Percentiles rank a stretch among this genome's conserved stretches.
These are phyloP conservation scores for Ahaetulla prasina DNA, from an alignment of 2,113 vertebrate genomes.

Conservation along the genomic window DNA sequence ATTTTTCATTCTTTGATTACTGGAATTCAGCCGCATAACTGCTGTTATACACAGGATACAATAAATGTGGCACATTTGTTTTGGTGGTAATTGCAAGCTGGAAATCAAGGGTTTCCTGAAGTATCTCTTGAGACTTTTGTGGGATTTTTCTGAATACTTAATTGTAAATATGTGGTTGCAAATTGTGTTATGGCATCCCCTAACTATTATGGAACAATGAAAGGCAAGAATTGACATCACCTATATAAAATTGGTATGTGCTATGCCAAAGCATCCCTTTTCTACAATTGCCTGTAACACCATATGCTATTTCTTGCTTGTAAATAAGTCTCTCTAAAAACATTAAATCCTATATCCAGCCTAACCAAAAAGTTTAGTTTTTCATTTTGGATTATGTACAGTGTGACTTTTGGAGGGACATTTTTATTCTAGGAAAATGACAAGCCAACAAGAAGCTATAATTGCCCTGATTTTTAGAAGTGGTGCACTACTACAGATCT, in stretches of 20 bases:
- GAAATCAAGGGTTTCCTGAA: constrained; percentile 56
- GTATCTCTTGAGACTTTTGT: constrained; percentile 31
- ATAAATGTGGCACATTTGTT: constrained; percentile 24
- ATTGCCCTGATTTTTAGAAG: constrained; percentile 91
- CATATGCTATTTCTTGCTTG: constrained; percentile 32
- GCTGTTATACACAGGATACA: background rate
- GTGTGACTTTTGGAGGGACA: constrained; percentile 59
- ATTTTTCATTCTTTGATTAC: constrained; percentile 17
- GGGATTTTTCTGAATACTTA: constrained; percentile 52
- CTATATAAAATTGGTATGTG: constrained; percentile 24
- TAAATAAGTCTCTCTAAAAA: constrained; percentile 56
- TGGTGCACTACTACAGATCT: constrained; percentile 84
- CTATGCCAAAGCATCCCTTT: constrained; percentile 21
- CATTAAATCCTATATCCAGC: constrained; percentile 27
- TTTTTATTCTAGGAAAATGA: constrained; percentile 79
- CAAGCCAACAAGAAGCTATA: constrained; percentile 88
- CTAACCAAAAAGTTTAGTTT: constrained; percentile 59
- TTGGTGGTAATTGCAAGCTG: constrained; percentile 44
- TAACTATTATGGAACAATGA: constrained; percentile 48
- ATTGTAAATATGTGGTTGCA: constrained; percentile 58
- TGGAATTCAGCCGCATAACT: constrained; percentile 18
- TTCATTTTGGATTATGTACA: constrained; percentile 61
- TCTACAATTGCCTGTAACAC: background rate
- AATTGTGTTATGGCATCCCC: constrained; percentile 34
- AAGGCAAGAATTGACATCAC: constrained; percentile 38